These are phyloP conservation scores for Masticophis lateralis DNA, from an alignment of 2,797 vertebrate species.

Conservation along the genomic window DNA sequence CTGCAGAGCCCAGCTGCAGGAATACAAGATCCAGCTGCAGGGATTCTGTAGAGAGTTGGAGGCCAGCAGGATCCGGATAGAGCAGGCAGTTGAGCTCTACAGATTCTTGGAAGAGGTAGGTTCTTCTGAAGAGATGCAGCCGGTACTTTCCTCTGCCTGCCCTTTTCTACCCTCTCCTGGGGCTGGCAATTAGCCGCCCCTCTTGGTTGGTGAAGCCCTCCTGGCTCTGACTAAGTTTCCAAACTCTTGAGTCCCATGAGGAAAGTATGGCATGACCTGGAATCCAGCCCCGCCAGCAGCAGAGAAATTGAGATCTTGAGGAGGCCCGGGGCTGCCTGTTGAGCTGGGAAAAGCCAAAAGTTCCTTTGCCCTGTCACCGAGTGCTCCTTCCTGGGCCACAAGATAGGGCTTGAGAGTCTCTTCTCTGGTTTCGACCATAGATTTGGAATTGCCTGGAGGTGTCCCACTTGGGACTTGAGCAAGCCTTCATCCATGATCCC, in stretches of 20 bases:
- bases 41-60: slow-evolving; percentile 83
- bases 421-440: background rate
- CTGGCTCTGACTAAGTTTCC: background rate
- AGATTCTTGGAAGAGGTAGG: slow-evolving; percentile 87
- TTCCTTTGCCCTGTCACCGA: background rate
- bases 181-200: background rate
- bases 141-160: background rate
- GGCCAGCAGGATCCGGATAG: slow-evolving; percentile 71
- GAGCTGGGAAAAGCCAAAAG: background rate
- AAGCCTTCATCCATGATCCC: background rate
- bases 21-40: slow-evolving; percentile 75
- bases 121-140: background rate
- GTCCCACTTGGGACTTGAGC: background rate
- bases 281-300: background rate
- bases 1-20: slow-evolving; percentile 74
- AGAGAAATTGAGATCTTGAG: too few relatives aligned
- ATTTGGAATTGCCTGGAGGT: background rate
- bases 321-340: background rate
- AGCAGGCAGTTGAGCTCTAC: slow-evolving; percentile 78
- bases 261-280: background rate
- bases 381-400: background rate
- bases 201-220: background rate
- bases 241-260: background rate
- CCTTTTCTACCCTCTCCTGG: background rate
- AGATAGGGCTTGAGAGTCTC: background rate